phyloP scores from a whole-genome alignment of 2,888 invertebrate species.

The Idaea straminata region DNA sequence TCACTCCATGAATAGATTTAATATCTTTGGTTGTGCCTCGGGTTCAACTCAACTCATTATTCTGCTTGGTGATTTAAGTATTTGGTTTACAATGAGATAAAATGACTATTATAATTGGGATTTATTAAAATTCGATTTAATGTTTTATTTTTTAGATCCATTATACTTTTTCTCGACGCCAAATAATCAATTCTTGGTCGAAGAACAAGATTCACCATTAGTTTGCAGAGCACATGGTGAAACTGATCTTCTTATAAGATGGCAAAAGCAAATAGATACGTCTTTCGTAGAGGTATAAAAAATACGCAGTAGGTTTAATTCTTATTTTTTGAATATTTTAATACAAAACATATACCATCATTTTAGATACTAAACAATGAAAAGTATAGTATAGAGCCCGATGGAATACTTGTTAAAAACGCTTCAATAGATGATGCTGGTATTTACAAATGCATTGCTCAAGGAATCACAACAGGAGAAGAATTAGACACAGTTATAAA shows the following conservation, averaged over 20 bases:
- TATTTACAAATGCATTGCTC: slow-evolving; percentile 40
- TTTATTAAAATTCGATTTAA: slow-evolving; percentile 10
- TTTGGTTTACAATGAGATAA: no score
- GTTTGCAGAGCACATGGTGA: slow-evolving; percentile 54
- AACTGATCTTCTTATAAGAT: slow-evolving; percentile 42
- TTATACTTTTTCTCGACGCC: slow-evolving; percentile 46
- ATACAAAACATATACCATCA: slow-evolving; percentile 1
- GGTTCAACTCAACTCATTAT: no score
- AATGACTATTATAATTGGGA: no score
- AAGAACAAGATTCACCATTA: slow-evolving; percentile 47
- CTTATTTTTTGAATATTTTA: background rate
- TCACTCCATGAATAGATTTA: no score
- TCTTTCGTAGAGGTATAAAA: slow-evolving; percentile 34
- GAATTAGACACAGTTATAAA: slow-evolving; percentile 38
- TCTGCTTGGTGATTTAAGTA: no score
- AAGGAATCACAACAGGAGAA: slow-evolving; percentile 34
- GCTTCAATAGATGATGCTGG: slow-evolving; percentile 38
- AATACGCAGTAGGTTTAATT: background rate
- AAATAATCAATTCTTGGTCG: slow-evolving; percentile 44
- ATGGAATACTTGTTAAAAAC: slow-evolving; percentile 44
- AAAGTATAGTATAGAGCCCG: slow-evolving; percentile 46
- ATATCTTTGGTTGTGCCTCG: no score
- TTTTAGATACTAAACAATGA: slow-evolving; percentile 44
- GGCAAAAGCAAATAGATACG: slow-evolving; percentile 46
- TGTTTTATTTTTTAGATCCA: slow-evolving; percentile 41